Conservation (phyloP, 2,888 invertebrate genomes). For the Ptilodon capucinus region DNA sequence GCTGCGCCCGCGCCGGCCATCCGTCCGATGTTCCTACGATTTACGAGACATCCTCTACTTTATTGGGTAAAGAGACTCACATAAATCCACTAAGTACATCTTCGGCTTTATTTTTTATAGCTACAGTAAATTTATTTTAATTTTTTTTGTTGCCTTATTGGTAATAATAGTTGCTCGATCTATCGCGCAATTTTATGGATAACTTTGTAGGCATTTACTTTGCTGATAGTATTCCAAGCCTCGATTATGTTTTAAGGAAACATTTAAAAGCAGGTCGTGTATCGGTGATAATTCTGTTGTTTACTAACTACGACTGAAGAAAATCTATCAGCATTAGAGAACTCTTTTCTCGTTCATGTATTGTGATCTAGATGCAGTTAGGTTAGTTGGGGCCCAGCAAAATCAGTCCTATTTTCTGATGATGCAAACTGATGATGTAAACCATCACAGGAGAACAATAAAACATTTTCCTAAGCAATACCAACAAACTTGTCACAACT, state of each 20-base stretch:
- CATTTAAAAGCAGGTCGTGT: too few species aligned
- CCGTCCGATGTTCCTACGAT: slow-evolving; percentile 64
- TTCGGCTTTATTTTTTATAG: slow-evolving; percentile 59
- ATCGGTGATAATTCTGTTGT: too few species aligned
- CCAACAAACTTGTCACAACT: not conserved
- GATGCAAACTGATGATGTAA: too few species aligned
- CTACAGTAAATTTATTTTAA: slow-evolving; percentile 43
- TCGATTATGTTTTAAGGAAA: too few species aligned
- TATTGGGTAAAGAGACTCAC: slow-evolving; percentile 74
- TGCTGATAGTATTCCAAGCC: too few species aligned
- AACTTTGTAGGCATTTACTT: not conserved
- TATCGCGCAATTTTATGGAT: slow-evolving; percentile 2
- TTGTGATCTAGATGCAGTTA: too few species aligned
- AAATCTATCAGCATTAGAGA: too few species aligned
- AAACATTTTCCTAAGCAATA: not conserved
- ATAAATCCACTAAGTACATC: slow-evolving; percentile 70
- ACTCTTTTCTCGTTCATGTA: too few species aligned
- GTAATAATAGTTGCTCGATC: not conserved
- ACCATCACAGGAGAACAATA: too few species aligned
- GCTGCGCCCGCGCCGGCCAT: slow-evolving; percentile 44
- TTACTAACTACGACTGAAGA: too few species aligned
- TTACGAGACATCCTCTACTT: slow-evolving; percentile 77
- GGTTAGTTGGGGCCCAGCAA: too few species aligned
- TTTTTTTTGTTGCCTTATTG: slow-evolving; percentile 33
- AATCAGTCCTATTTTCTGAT: too few species aligned